Conservation (phyloP, 1,140 invertebrate species). For the Brachionus angularis region DNA sequence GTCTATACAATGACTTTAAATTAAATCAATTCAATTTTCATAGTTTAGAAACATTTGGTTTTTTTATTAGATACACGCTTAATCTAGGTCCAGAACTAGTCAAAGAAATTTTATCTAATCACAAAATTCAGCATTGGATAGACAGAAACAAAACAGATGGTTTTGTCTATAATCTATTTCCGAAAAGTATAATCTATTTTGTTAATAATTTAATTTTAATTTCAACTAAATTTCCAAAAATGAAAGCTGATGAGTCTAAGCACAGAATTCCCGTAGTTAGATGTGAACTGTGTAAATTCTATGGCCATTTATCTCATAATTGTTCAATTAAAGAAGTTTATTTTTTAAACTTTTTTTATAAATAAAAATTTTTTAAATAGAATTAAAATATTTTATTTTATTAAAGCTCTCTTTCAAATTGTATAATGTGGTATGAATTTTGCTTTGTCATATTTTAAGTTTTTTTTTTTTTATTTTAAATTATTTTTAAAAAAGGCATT, state of each 20-base stretch:
- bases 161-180: slow-evolving; percentile 30
- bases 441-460: background rate
- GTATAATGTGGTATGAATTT: slow-evolving; percentile 43
- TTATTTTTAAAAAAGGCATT: slow-evolving; percentile 5
- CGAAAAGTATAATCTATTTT: slow-evolving; percentile 8
- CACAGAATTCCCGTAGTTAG: slow-evolving; percentile 4
- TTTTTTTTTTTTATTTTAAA: background rate
- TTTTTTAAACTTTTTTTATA: background rate
- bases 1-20: slow-evolving; percentile 37
- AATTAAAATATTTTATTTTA: background rate
- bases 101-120: slow-evolving; percentile 37
- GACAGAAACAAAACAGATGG: slow-evolving; percentile 34
- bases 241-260: background rate
- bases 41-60: slow-evolving; percentile 31
- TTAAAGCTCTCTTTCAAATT: slow-evolving; percentile 35
- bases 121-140: slow-evolving; percentile 28
- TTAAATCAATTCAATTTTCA: slow-evolving; percentile 8
- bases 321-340: slow-evolving; percentile 38
- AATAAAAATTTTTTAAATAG: background rate
- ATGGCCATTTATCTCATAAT: slow-evolving; percentile 42
- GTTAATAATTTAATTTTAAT: background rate
- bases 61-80: slow-evolving; percentile 30
- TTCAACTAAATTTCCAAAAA: background rate
- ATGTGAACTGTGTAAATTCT: slow-evolving; percentile 39
- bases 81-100: background rate